These are phyloP conservation scores for Taphrorychus bicolor DNA, from an alignment of 2,888 invertebrate species.

Conservation along the genomic window DNA sequence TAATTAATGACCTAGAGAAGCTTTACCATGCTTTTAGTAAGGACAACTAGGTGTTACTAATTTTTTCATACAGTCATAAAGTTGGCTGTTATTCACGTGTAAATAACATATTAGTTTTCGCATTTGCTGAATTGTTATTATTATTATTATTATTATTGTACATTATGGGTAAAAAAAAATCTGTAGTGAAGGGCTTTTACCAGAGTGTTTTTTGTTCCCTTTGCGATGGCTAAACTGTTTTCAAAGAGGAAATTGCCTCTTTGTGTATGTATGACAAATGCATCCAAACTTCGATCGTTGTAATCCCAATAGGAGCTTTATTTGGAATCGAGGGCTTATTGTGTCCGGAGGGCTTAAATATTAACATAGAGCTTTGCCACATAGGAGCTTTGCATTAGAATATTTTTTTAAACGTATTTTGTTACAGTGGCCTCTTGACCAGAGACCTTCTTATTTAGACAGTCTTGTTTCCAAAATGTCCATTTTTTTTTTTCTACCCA, in stretches of 20 bases:
- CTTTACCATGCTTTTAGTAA: background rate
- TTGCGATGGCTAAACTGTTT: background rate
- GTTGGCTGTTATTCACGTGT: background rate
- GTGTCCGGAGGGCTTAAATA: too few relatives aligned
- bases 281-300: slow-evolving; percentile 1
- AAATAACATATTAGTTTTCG: background rate
- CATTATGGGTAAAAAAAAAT: background rate
- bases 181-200: background rate
- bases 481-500: too few relatives aligned
- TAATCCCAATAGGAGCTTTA: slow-evolving; percentile 8
- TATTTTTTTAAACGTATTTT: too few relatives aligned
- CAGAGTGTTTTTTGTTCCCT: background rate
- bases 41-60: too few relatives aligned
- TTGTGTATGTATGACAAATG: slow-evolving; percentile 7
- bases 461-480: too few relatives aligned
- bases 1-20: background rate
- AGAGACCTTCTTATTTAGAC: too few relatives aligned
- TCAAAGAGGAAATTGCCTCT: background rate
- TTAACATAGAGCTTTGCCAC: too few relatives aligned
- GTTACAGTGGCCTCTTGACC: too few relatives aligned
- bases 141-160: background rate
- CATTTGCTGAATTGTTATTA: background rate
- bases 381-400: too few relatives aligned
- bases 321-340: slow-evolving; percentile 3
- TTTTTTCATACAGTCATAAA: too few relatives aligned